These are phyloP conservation scores for Phataginus tetradactyla DNA, from an alignment of 2,797 vertebrate species.

Conservation along the genomic window DNA sequence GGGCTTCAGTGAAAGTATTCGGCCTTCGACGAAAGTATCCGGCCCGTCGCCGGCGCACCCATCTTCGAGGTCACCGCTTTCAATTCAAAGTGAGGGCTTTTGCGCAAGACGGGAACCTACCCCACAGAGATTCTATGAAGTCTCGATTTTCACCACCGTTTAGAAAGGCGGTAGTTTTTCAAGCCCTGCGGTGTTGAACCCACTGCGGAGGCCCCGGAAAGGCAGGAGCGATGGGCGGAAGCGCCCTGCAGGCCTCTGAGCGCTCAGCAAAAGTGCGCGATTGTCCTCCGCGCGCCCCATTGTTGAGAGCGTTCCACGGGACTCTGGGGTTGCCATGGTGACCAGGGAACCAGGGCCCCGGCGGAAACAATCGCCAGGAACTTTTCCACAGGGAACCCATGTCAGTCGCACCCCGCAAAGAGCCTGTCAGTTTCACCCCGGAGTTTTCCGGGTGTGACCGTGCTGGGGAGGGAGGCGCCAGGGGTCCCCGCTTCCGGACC, in stretches of 20 bases:
- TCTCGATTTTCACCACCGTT: neutral
- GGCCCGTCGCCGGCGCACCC: fast-evolving
- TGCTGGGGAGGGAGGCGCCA: fast-evolving
- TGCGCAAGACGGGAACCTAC: neutral
- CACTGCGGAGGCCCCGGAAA: neutral
- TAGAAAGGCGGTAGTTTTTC: neutral
- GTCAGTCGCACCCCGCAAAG: neutral
- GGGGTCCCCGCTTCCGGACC: neutral
- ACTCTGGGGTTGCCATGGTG: conserved; percentile 17
- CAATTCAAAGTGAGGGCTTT: neutral
- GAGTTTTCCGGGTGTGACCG: neutral
- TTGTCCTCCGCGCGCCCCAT: fast-evolving
- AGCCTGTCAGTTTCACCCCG: neutral
- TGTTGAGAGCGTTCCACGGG: fast-evolving
- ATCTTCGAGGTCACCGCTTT: fast-evolving
- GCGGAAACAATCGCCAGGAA: neutral
- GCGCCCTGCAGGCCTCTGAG: neutral
- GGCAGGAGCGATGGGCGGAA: neutral
- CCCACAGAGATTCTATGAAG: neutral
- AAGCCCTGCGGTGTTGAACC: neutral
- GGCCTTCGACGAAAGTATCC: no score
- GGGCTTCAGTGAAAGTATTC: fast-evolving
- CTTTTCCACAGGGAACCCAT: neutral
- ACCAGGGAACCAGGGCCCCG: neutral
- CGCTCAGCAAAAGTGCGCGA: fast-evolving